Evolutionary conservation across 2,113 vertebrate genomes (phyloP).

Genomic region (Corapipo altera): DNA sequence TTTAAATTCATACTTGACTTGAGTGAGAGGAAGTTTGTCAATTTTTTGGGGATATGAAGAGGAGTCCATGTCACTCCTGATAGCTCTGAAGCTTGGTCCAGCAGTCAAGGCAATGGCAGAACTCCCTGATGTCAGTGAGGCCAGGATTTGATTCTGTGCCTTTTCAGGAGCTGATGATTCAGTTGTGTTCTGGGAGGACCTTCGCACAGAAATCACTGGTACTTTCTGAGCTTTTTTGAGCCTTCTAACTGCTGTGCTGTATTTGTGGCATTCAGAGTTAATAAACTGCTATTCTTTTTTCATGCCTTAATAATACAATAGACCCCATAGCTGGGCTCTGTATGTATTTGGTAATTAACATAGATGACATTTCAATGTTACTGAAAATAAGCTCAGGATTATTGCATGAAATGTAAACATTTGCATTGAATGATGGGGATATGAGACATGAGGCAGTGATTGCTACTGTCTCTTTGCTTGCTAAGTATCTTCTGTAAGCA

Average conservation of each 20-base stretch:
- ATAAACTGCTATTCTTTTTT: slow-evolving; percentile 66
- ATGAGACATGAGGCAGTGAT: slow-evolving; percentile 59
- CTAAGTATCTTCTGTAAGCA: slow-evolving; percentile 69
- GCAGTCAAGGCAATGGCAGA: slow-evolving; percentile 55
- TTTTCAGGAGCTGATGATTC: slow-evolving; percentile 52
- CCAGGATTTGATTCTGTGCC: slow-evolving; percentile 30
- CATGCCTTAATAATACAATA: slow-evolving; percentile 67
- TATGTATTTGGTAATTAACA: slow-evolving; percentile 64
- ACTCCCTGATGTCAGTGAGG: slow-evolving; percentile 37
- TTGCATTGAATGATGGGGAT: slow-evolving; percentile 66
- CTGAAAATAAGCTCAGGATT: slow-evolving; percentile 70
- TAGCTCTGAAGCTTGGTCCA: slow-evolving; percentile 60
- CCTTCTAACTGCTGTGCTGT: slow-evolving; percentile 59
- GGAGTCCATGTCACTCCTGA: slow-evolving; percentile 39
- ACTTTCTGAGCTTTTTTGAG: slow-evolving; percentile 65
- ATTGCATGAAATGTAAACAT: slow-evolving; percentile 66
- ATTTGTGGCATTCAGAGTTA: slow-evolving; percentile 63
- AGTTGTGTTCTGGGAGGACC: slow-evolving; percentile 30
- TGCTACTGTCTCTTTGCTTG: slow-evolving; percentile 63
- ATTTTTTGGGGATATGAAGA: slow-evolving; percentile 61
- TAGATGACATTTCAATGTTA: slow-evolving; percentile 66
- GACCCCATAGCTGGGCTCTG: slow-evolving; percentile 44
- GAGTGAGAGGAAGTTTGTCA: slow-evolving; percentile 37
- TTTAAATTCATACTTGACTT: slow-evolving; percentile 61
- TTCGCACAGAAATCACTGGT: slow-evolving; percentile 57